Conservation (phyloP, 2,797 vertebrate genomes). For the Siniperca obscura region DNA sequence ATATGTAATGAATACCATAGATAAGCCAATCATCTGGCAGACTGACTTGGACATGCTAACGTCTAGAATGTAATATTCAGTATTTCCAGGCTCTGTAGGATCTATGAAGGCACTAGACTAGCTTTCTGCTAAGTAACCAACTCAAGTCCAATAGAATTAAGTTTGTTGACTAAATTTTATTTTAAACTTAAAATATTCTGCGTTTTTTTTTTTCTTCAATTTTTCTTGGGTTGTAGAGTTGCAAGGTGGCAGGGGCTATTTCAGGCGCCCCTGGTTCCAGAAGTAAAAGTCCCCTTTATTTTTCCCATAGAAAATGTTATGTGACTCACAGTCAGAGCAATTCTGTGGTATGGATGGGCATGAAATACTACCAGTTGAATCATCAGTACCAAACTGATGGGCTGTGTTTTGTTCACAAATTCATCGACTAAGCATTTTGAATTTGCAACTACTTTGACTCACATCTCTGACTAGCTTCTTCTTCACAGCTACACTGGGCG, state of each 20-base stretch:
- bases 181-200: not conserved
- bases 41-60: slow-evolving; percentile 23
- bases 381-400: not conserved
- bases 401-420: not conserved
- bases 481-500: not conserved
- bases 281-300: not conserved
- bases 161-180: not conserved
- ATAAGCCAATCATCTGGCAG: slow-evolving; percentile 55
- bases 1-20: slow-evolving; percentile 65
- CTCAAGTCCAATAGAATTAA: not conserved
- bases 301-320: not conserved
- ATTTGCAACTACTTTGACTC: not conserved
- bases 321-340: not conserved
- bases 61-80: slow-evolving; percentile 11
- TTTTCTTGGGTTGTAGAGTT: not conserved
- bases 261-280: not conserved
- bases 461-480: not conserved
- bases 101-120: not conserved
- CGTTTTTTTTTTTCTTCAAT: not conserved
- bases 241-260: not conserved
- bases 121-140: not conserved
- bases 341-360: not conserved
- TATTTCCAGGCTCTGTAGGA: not conserved
- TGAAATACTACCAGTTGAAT: not conserved
- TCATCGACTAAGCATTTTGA: not conserved